Evolutionary conservation across 2,888 invertebrate species (phyloP), one percentile per base, ranked within the genome.

Genomic region (Volucella bombylans): DNA sequence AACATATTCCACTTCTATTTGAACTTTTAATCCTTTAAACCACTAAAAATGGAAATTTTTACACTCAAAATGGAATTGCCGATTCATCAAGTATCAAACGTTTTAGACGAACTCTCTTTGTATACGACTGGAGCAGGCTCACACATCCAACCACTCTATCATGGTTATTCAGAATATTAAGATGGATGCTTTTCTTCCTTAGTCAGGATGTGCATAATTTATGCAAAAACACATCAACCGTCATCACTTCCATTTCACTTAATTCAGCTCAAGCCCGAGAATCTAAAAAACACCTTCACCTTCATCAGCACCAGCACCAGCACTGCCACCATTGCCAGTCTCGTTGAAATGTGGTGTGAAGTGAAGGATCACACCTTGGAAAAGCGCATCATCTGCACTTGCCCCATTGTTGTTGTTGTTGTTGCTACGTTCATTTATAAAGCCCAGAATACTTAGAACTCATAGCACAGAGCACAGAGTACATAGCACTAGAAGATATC

Each of bases 81-180:
- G 71, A 67, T 52, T 61, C 78, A 49, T 72, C 71, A 78, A 67
- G 64, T 54, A 79, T 54, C 59, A 72, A 57, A 18, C 47, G 61
- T 78, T 78, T 78, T 31, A 31, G 38, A 12, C 8, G 10, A 76
- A 50, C 15, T 43, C 18, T 65, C 52, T 50, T 49, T 39, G n/a
- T 50, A 72, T 61, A 57, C n/a, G 39, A 59, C 39, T 43, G 31
- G n/a, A 52, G 23, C 49, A 50, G 45, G 45, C 45, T 68, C 41
- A 11, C 39, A 3, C 11, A 39, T 49, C 10, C 31, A 15, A 11
- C 23, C 47, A 14, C 18, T 43, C 50, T 59, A 50, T 65, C 52
- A 71, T 65, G 77, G 64, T 65, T 77, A 61, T 71, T 62, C 55
- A 57, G 61, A 67, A 73, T 68, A 83, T 80, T 68, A 68, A 79